Conservation (phyloP, 2,113 vertebrate genomes). For the Bambusicola thoracicus region DNA sequence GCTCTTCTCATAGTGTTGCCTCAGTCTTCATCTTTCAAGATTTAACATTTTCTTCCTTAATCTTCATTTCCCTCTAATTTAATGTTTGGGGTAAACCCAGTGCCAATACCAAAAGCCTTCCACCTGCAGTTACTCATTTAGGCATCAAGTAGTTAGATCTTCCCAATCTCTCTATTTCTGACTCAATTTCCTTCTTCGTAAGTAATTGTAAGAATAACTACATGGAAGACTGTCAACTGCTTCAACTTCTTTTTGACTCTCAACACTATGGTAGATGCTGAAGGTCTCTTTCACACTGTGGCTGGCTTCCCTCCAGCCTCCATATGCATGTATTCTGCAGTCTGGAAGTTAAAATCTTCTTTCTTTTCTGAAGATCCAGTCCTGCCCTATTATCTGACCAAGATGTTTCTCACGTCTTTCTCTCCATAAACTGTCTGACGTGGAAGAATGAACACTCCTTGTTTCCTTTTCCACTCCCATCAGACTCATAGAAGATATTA, state of each 20-base stretch:
- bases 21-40: background rate
- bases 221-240: background rate
- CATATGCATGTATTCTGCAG: background rate
- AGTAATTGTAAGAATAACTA: background rate
- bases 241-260: background rate
- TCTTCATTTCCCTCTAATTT: background rate
- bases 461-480: background rate
- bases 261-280: background rate
- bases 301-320: rapidly evolving
- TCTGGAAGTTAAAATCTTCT: background rate
- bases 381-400: background rate
- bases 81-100: background rate
- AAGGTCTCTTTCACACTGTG: background rate
- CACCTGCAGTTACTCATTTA: background rate
- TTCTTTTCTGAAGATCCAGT: background rate
- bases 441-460: background rate
- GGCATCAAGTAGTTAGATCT: background rate
- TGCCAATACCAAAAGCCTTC: background rate
- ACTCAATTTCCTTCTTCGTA: background rate
- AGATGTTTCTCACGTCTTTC: background rate
- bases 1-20: background rate
- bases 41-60: background rate
- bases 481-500: background rate
- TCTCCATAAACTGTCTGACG: background rate
- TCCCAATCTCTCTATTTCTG: background rate